These are phyloP conservation scores for Halyomorpha halys DNA, from an alignment of 1,140 invertebrate species.

Conservation along the genomic window DNA sequence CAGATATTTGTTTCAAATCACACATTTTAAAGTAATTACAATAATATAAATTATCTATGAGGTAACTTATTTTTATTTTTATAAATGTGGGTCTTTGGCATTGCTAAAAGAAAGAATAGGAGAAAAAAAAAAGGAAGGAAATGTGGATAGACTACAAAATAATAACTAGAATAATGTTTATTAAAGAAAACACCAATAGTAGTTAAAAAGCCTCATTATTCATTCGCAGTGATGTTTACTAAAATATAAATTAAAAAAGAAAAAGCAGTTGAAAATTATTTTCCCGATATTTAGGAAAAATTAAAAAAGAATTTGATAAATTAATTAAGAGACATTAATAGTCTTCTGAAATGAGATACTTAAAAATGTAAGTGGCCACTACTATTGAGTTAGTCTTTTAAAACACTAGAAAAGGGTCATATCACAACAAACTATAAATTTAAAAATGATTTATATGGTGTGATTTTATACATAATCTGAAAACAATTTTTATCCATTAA, in stretches of 20 bases:
- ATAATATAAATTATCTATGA: not conserved
- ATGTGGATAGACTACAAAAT: not conserved
- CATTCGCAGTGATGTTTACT: not conserved
- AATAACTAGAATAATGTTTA: not conserved
- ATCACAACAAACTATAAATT: no score
- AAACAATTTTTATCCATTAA: no score
- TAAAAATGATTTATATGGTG: no score
- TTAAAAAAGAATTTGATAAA: no score
- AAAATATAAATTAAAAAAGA: not conserved
- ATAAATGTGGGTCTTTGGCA: slow-evolving; percentile 1
- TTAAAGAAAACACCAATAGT: not conserved
- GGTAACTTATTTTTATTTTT: slow-evolving; percentile 7
- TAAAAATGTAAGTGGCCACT: not conserved
- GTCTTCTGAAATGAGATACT: not conserved
- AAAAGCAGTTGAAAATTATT: not conserved
- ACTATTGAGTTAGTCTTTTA: no score
- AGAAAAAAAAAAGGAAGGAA: not conserved
- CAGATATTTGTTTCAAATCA: slow-evolving; percentile 17
- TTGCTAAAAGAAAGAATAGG: slow-evolving; percentile 2
- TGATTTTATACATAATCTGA: no score
- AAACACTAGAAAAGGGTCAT: no score
- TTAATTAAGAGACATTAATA: not conserved
- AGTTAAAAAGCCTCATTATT: not conserved
- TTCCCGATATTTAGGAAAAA: not conserved
- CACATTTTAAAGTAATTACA: slow-evolving; percentile 8